Evolutionary conservation across 2,888 invertebrate species (phyloP), one percentile per base, ranked within the genome.

Genomic region (Papilio elwesi): DNA sequence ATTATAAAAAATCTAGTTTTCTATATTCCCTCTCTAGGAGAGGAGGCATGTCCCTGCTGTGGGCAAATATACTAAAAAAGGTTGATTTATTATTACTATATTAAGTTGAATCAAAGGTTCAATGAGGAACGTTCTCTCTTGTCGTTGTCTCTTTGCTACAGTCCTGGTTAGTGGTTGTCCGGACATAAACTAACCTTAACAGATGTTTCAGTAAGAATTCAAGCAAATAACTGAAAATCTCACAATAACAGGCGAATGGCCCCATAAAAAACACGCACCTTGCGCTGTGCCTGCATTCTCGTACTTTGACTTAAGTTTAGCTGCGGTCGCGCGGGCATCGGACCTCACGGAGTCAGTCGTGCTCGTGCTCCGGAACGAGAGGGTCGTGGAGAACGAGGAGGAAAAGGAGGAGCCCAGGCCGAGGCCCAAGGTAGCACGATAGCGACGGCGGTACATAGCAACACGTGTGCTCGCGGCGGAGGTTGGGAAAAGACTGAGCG

Each of bases 241-340:
- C n/a, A n/a, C 26, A 26, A 26, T 26, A 1, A 43, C 43, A 43
- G 64, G 62, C 16, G 55, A 73, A 74, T 70, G 64, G 74, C 55
- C 64, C 48, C 16, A 66, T 2, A 26, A 77, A 75, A 76, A 79
- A 53, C 74, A 85, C 92, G 81, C 83, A 93, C 93, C 93, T 93
- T 93, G 93, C 71, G 93, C 92, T 65, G 92, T 93, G 74, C 93
- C 93, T 78, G 92, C 90, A 78, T 82, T 93, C 80, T 93, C 93
- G 80, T 93, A 93, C 86, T 93, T 93, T 73, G 93, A 86, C 81
- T 93, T 93, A 76, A 93, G 86, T 76, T 93, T 93, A 66, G 93
- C 93, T n/a, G 93, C 93, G 0, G 92, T 93, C 73, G 93, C 93
- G 38, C 88, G 86, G 66, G 93, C 93, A 75, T 93, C 93, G 4